Conservation (phyloP, 2,113 vertebrate genomes). For the Otis tarda region DNA sequence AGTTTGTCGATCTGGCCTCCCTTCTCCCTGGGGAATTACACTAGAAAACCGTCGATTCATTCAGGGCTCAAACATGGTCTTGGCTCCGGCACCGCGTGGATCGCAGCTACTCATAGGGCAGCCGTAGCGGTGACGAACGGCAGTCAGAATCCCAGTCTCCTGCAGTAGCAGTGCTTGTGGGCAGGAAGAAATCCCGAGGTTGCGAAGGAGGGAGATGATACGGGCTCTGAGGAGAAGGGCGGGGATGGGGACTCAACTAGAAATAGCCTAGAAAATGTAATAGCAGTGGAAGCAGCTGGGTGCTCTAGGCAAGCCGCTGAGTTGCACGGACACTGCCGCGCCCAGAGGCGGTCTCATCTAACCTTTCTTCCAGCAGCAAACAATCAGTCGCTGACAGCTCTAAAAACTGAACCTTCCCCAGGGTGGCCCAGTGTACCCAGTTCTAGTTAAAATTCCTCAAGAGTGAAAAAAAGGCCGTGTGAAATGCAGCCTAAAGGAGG, state of each 20-base stretch:
- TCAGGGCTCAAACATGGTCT: not conserved
- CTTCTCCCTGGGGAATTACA: not conserved
- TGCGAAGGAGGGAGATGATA: not conserved
- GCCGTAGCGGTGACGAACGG: not conserved
- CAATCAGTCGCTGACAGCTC: not conserved
- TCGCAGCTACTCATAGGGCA: not conserved
- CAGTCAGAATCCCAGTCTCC: not conserved
- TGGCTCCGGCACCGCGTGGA: not conserved
- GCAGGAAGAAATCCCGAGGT: not conserved
- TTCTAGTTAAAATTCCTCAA: not conserved
- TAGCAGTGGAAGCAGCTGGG: not conserved
- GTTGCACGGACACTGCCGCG: not conserved
- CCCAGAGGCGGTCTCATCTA: not conserved
- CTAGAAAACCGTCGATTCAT: not conserved
- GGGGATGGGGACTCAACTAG: not conserved
- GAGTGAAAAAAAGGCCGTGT: not conserved
- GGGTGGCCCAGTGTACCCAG: not conserved
- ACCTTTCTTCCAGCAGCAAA: not conserved
- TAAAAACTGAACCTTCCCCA: not conserved
- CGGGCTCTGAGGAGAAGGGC: not conserved
- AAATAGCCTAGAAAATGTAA: not conserved
- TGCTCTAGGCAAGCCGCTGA: not conserved
- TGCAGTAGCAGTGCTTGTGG: not conserved
- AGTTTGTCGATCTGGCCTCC: not conserved
- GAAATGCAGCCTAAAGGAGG: not conserved